Evolutionary conservation across 1,140 invertebrate species (phyloP).

Genomic region (Ceratitis capitata): DNA sequence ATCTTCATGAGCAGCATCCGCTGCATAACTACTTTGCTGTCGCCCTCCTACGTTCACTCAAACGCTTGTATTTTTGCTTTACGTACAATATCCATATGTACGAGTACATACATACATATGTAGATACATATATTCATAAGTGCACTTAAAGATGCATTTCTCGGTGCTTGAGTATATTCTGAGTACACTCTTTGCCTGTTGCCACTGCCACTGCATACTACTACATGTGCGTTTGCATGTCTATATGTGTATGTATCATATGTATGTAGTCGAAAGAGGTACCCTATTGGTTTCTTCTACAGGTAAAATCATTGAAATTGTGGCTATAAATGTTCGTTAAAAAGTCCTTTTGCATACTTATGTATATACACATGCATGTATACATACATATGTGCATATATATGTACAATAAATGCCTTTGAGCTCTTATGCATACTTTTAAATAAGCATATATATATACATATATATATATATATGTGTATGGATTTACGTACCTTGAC

Average conservation of each 20-base stretch:
- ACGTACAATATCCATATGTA: neutral
- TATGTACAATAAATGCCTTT: neutral
- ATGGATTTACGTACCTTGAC: neutral
- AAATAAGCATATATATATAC: neutral
- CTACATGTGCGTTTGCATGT: neutral
- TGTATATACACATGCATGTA: neutral
- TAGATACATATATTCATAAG: neutral
- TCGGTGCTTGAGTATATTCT: neutral
- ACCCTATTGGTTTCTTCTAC: slow-evolving; percentile 4
- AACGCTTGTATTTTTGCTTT: neutral
- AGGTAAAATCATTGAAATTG: slow-evolving; percentile 25
- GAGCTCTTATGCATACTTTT: neutral
- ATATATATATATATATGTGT: neutral
- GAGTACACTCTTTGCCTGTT: neutral
- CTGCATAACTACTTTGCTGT: neutral
- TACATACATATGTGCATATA: no score
- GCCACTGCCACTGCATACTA: neutral
- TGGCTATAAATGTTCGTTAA: slow-evolving; percentile 15
- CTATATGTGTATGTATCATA: neutral
- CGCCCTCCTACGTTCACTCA: neutral
- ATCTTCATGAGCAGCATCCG: no score
- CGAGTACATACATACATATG: neutral
- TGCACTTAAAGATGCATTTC: slow-evolving; percentile 37
- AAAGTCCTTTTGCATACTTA: neutral
- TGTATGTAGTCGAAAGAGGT: neutral